Base-by-base conservation (phyloP, 1,140 invertebrate genomes). In the Argopecten irradians region DNA sequence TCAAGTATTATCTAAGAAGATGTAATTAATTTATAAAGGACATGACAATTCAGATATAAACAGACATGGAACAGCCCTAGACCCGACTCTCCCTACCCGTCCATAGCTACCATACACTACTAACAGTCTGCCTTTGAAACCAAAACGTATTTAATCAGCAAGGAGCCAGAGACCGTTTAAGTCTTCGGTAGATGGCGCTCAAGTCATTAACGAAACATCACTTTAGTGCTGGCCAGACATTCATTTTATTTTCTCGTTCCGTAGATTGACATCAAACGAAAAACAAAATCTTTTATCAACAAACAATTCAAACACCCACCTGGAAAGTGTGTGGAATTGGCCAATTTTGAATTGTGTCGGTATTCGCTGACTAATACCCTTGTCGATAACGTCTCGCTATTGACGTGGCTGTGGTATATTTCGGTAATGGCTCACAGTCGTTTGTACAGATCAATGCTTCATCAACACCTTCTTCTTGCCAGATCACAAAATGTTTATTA, bases 301-400 rank as follows among this genome's bases (percentile, higher is more conserved):
- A 71, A 71, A 71, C 55, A 71, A 71, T 71, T 28, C 55, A 71
- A 71, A 71, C 55, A 71, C n/a, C 55, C 55, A 71, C 55, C 55
- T 71, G 55, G 55, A 71, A 71, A 28, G 22, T 28, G 55, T 71
- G 55, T n/a, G 1, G 55, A 71, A 71, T 71, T 46, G 22, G 55
- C 55, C 55, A 71, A 71, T 71, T 71, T 71, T 71, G 55, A 71
- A 71, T 71, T 71, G 55, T 71, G 55, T 71, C 28, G 22, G 22
- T 8, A 28, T n/a, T 28, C 55, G 7, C 8, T 71, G 55, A 71
- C 55, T 71, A 71, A 71, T 71, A 28, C 55, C 55, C 2, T n/a
- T 28, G n/a, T 71, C 55, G 55, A 71, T 71, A 71, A 71, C 55
- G 55, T 71, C 55, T 71, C 22, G 13, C 2, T 71, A 71, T 71